Evolutionary conservation across 2,113 vertebrate genomes (phyloP), one percentile per base, ranked within the genome.

Genomic region (Chamaea fasciata): DNA sequence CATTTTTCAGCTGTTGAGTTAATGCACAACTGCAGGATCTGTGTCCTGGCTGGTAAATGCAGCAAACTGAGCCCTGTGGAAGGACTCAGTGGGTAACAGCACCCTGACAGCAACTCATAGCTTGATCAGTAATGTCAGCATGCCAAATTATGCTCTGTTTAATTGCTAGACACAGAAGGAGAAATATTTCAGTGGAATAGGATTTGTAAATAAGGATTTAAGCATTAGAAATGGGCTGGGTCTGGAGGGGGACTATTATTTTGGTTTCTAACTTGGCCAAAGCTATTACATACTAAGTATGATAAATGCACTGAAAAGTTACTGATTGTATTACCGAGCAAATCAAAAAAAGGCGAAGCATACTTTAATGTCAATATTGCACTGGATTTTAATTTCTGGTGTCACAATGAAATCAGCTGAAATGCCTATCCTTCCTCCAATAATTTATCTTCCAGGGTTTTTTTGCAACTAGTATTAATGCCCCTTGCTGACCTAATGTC

Each of bases 361-460:
- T 53, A 70, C 57, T 86, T 94, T 65, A 62, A 68, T 87, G 73
- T 84, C 94, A 96, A 39, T 50, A 31, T 47, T 62, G 57, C 65
- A 85, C 49, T 87, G 27, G 70, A 82, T 87, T 83, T 65, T 90
- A 65, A 96, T 96, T 97, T 92, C 87, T 96, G 60, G 31, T 44
- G 57, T 96, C 91, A 95, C 94, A 88, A 73, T 94, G 93, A 94
- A 94, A 89, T 65, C 11, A 70, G 83, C 57, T 92, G 77, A 95
- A 96, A 95, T 90, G 85, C 20, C 37, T 73, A 59, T 30, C 64
- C 67, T 68, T 87, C 69, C 47, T 35, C 62, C 63, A 88, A 84
- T 69, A 53, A 93, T 95, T 90, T 87, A 42, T 89, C 87, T 90
- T 70, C 53, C 26, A 47, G 49, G 55, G 23, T 7, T 80, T 89